Evolutionary conservation across 1,140 invertebrate genomes (phyloP).

Genomic region (Orchestia grillus): DNA sequence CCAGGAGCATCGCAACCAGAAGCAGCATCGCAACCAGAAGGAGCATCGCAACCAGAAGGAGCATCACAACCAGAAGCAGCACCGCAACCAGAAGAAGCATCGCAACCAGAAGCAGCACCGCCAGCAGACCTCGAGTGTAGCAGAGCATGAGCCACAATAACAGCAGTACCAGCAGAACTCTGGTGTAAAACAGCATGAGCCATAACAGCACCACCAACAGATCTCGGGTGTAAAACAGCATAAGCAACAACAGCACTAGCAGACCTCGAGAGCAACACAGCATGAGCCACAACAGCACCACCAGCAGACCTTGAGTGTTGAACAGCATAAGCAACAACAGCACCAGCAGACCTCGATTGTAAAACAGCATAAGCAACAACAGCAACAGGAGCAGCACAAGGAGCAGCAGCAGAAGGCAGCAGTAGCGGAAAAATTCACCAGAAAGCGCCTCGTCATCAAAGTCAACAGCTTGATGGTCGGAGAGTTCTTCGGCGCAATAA

Average conservation of each 20-base stretch:
- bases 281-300: not conserved
- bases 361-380: not conserved
- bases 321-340: too few relatives aligned
- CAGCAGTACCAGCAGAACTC: not conserved
- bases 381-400: not conserved
- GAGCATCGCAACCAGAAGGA: too few relatives aligned
- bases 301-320: too few relatives aligned
- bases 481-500: conserved; percentile 38
- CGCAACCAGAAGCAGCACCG: too few relatives aligned
- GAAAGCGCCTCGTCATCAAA: conserved; percentile 43
- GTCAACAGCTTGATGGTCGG: conserved; percentile 54
- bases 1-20: too few relatives aligned
- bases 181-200: too few relatives aligned
- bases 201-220: too few relatives aligned
- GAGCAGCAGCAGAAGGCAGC: conserved; percentile 16
- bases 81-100: too few relatives aligned
- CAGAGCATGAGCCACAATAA: not conserved
- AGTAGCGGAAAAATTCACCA: conserved; percentile 43
- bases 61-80: too few relatives aligned
- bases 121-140: too few relatives aligned
- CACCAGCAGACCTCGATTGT: not conserved
- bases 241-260: not conserved
- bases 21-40: too few relatives aligned
- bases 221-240: too few relatives aligned
- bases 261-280: not conserved